phyloP scores from a whole-genome alignment of 2,797 vertebrate species.

The Thaleichthys pacificus region DNA sequence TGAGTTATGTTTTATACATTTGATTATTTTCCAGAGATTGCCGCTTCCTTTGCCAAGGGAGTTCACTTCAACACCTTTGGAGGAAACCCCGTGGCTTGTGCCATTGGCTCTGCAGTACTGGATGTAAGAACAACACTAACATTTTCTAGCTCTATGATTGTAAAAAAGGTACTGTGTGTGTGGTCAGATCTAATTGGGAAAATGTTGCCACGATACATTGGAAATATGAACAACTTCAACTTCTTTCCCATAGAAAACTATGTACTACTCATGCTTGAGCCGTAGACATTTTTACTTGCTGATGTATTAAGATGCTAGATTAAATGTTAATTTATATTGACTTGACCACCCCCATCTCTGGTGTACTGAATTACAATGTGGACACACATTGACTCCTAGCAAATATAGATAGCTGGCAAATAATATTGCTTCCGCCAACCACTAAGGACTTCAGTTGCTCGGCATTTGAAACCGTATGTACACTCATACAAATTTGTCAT shows the following conservation, averaged over 20 bases:
- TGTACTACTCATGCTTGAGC: neutral
- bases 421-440: too few relatives aligned
- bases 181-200: neutral
- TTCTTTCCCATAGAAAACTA: neutral
- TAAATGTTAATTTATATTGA: neutral
- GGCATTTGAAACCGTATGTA: neutral
- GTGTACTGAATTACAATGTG: too few relatives aligned
- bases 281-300: neutral
- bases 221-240: too few relatives aligned
- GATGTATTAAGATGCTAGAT: too few relatives aligned
- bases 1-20: too few relatives aligned
- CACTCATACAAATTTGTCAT: neutral
- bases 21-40: constrained; percentile 80
- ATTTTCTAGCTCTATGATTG: neutral
- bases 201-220: too few relatives aligned
- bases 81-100: constrained; percentile 86
- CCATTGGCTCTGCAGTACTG: constrained; percentile 84
- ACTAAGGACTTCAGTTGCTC: neutral
- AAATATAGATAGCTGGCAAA: too few relatives aligned
- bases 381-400: too few relatives aligned
- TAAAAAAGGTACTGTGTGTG: neutral
- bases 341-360: too few relatives aligned
- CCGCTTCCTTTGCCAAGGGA: constrained; percentile 73
- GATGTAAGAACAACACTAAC: constrained; percentile 73
- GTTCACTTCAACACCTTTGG: constrained; percentile 91